phyloP scores from a whole-genome alignment of 2,888 invertebrate genomes.

The Scaptomyza parva region DNA sequence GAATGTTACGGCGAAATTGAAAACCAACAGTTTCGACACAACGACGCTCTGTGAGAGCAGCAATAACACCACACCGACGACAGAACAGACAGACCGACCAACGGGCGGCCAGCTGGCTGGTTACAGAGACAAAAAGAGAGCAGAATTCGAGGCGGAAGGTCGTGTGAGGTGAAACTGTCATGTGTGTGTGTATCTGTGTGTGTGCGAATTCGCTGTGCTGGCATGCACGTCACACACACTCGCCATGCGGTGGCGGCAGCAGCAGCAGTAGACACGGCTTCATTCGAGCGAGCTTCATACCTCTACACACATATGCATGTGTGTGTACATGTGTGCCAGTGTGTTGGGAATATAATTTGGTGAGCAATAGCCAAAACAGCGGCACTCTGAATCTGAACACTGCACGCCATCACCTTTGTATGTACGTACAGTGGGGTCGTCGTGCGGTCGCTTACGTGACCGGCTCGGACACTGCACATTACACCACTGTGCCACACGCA shows the following conservation, averaged over 20 bases:
- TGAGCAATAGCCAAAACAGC: slow-evolving; percentile 56
- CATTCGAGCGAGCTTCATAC: slow-evolving; percentile 22
- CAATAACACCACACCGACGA: slow-evolving; percentile 22
- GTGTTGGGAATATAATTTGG: slow-evolving; percentile 24
- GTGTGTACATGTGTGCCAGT: slow-evolving; percentile 8
- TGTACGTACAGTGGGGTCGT: slow-evolving; percentile 51
- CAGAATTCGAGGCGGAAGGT: slow-evolving; percentile 45
- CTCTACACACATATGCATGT: slow-evolving; percentile 1
- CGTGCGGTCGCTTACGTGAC: slow-evolving; percentile 50
- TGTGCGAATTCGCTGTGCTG: slow-evolving; percentile 63
- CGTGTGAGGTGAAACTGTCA: slow-evolving; percentile 62
- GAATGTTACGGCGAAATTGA: slow-evolving; percentile 42
- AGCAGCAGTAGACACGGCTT: neutral
- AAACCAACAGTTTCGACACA: slow-evolving; percentile 27
- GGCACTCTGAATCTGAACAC: too few species aligned
- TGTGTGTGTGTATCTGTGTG: slow-evolving; percentile 31
- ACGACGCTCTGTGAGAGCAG: slow-evolving; percentile 44
- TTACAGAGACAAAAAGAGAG: slow-evolving; percentile 23
- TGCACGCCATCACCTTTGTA: slow-evolving; percentile 37
- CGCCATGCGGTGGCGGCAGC: slow-evolving; percentile 46
- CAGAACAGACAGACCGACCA: slow-evolving; percentile 17
- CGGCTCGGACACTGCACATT: slow-evolving; percentile 51
- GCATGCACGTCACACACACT: slow-evolving; percentile 69
- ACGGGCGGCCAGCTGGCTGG: slow-evolving; percentile 26
- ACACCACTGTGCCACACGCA: slow-evolving; percentile 60